Percentiles rank a stretch among this genome's conserved stretches.
phyloP scores from a whole-genome alignment of 2,797 vertebrate genomes.

The Malurus leucopterus region DNA sequence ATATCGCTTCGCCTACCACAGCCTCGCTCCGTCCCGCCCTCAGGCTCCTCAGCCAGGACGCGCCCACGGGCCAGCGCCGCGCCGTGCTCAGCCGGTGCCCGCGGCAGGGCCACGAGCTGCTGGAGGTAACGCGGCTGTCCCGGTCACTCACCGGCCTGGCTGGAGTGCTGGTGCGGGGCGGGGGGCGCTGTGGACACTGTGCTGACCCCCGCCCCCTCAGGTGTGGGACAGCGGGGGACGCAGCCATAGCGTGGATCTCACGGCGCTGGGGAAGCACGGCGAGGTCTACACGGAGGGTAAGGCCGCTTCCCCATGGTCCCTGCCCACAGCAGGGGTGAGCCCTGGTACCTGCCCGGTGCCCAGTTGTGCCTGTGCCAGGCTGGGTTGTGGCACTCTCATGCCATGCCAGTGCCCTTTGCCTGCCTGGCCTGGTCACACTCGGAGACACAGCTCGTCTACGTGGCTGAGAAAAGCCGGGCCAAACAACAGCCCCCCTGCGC shows the following conservation, averaged over 20 bases:
- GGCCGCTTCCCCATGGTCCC: background rate
- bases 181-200: fast-evolving
- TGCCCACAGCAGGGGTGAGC: fast-evolving
- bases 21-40: background rate
- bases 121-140: background rate
- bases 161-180: fast-evolving
- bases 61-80: background rate
- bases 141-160: fast-evolving
- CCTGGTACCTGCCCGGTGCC: background rate
- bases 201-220: background rate
- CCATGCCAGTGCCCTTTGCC: conserved; percentile 84
- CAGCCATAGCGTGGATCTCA: conserved; percentile 31
- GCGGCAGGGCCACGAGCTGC: background rate
- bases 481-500: conserved; percentile 80
- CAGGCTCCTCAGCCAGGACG: conserved; percentile 40
- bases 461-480: conserved; percentile 86
- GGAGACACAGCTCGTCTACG: conserved; percentile 87
- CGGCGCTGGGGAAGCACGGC: background rate
- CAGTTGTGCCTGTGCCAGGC: background rate
- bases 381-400: background rate
- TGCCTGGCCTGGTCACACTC: conserved; percentile 92
- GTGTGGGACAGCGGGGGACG: background rate
- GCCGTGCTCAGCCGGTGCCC: background rate
- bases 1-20: fast-evolving
- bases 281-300: conserved; percentile 29